These are phyloP conservation scores for Sarcophilus harrisii DNA, from an alignment of 2,797 vertebrate genomes.

Conservation along the genomic window DNA sequence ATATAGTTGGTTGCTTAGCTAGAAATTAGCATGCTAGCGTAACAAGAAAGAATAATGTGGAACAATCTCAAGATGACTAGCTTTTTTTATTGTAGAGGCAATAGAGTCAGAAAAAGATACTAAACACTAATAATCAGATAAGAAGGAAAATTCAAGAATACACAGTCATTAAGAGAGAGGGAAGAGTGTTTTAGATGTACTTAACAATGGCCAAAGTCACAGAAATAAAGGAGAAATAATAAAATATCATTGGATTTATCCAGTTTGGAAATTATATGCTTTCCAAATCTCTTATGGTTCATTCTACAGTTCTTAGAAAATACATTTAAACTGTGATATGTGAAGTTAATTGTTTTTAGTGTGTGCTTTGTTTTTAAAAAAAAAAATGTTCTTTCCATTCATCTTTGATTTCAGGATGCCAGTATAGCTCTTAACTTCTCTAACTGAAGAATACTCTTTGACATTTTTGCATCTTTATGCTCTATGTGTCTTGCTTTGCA, in stretches of 20 bases:
- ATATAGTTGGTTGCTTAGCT: neutral
- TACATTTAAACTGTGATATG: neutral
- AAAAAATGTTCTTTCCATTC: neutral
- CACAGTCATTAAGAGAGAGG: neutral
- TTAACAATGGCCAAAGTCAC: neutral
- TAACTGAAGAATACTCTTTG: neutral
- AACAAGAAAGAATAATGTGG: neutral
- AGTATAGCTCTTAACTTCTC: neutral
- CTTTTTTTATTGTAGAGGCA: neutral
- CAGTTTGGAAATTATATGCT: neutral
- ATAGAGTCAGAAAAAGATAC: neutral
- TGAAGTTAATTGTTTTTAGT: neutral
- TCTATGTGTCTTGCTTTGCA: no score
- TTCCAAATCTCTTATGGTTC: neutral
- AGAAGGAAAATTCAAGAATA: no score
- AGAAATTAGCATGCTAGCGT: neutral
- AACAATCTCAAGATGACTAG: neutral
- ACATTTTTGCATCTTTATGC: neutral
- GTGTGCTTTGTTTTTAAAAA: neutral
- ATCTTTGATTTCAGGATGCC: neutral
- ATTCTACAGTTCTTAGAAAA: neutral
- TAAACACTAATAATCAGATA: no score
- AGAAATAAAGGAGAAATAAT: neutral
- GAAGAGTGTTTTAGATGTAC: neutral
- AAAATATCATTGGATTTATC: neutral